A percentile compares a stretch with the other conserved stretches of the same genome.
phyloP scores from a whole-genome alignment of 2,113 vertebrate species.

The Menura novaehollandiae region DNA sequence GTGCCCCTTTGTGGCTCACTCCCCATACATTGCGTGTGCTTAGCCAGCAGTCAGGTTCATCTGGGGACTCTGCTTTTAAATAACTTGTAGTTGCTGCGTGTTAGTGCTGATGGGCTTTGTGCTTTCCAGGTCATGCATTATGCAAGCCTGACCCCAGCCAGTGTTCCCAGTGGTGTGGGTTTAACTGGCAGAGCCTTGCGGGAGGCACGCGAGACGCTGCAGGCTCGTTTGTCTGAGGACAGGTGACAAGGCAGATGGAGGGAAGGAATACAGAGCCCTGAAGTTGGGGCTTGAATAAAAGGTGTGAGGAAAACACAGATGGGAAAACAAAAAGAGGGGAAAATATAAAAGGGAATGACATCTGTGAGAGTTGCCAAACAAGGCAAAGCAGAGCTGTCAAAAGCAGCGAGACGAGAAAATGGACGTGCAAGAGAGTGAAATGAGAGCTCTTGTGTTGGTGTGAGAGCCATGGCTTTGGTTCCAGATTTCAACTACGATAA shows the following conservation, averaged over 20 bases:
- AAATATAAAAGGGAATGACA: background rate
- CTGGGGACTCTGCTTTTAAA: background rate
- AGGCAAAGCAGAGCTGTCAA: background rate
- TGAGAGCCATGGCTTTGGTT: background rate
- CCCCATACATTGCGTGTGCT: background rate
- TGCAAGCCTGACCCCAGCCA: background rate
- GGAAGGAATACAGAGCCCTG: background rate
- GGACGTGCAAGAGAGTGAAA: background rate
- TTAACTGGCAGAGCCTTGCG: background rate
- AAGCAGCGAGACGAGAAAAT: background rate
- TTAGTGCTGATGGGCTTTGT: background rate
- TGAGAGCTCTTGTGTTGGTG: background rate
- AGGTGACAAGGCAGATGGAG: background rate
- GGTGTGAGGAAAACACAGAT: conserved; percentile 13
- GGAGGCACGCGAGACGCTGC: rapidly evolving
- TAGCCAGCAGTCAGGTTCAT: background rate
- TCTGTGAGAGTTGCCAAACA: background rate
- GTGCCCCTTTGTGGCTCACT: background rate
- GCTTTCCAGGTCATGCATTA: background rate
- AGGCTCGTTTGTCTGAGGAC: background rate
- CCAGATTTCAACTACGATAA: background rate
- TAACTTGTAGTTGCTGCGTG: background rate
- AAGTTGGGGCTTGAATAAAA: background rate
- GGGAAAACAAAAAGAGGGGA: background rate
- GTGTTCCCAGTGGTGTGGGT: background rate